A percentile compares a stretch with the other conserved stretches of the same genome.
phyloP scores from a whole-genome alignment of 2,888 invertebrate species.

The Leptinotarsa haldemani region DNA sequence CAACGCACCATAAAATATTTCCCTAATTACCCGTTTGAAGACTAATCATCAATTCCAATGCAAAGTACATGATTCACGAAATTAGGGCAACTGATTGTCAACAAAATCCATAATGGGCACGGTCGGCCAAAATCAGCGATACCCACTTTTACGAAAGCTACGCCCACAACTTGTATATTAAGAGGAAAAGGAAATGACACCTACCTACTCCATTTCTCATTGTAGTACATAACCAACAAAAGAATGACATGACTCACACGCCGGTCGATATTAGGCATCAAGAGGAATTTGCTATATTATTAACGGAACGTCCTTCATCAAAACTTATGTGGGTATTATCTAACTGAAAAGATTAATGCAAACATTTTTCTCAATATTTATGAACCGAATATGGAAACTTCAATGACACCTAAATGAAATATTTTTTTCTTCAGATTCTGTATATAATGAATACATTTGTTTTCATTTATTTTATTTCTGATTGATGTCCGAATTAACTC shows the following conservation, averaged over 20 bases:
- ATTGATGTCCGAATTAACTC: too few species aligned
- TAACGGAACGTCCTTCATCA: too few species aligned
- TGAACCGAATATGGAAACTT: too few species aligned
- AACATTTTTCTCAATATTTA: too few species aligned
- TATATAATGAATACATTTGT: too few species aligned
- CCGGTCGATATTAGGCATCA: conserved; percentile 22
- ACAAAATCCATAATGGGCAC: conserved; percentile 22
- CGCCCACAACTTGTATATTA: conserved; percentile 41
- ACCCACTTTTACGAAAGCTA: conserved; percentile 37
- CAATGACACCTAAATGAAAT: too few species aligned
- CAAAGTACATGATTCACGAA: background rate
- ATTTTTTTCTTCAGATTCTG: too few species aligned
- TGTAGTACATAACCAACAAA: conserved; percentile 23
- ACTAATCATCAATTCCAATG: background rate
- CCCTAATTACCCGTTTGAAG: background rate
- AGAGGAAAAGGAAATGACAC: conserved; percentile 42
- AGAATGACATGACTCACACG: conserved; percentile 23
- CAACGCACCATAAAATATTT: background rate
- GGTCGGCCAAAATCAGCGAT: conserved; percentile 34
- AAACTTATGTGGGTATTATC: too few species aligned
- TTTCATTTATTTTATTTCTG: too few species aligned
- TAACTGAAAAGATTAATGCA: too few species aligned
- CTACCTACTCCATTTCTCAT: conserved; percentile 33
- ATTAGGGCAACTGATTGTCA: conserved; percentile 4
- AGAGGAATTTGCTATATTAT: conserved; percentile 1